Percentiles rank a stretch among this genome's conserved stretches.
phyloP scores from a whole-genome alignment of 2,113 vertebrate genomes.

The Drymodes brunneopygia region DNA sequence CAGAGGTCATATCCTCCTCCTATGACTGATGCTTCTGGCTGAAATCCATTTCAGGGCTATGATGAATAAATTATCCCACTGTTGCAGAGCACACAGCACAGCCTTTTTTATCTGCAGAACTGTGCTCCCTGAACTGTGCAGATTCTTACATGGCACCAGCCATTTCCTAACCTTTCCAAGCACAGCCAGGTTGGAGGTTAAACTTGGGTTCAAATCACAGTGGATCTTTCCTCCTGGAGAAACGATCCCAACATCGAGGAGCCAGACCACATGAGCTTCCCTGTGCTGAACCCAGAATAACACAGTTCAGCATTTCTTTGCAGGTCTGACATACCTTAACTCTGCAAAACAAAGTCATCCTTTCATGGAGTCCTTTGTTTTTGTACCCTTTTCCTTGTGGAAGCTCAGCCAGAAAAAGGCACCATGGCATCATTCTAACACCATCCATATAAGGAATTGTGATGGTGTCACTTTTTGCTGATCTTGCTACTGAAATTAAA shows the following conservation, averaged over 20 bases:
- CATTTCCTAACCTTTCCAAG: neutral
- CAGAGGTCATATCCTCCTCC: neutral
- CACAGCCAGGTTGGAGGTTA: neutral
- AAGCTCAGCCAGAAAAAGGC: neutral
- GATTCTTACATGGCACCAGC: neutral
- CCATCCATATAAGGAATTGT: neutral
- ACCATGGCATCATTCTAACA: neutral
- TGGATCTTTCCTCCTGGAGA: no score
- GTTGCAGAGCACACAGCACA: fast-evolving
- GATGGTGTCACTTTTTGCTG: neutral
- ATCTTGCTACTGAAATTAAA: neutral
- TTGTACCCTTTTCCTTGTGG: neutral
- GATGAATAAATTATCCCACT: neutral
- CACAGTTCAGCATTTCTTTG: neutral
- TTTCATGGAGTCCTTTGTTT: neutral
- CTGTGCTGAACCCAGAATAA: neutral
- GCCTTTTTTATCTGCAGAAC: neutral
- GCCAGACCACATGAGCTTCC: neutral
- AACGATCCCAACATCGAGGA: no score
- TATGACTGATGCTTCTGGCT: neutral
- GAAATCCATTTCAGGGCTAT: neutral
- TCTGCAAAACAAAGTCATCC: neutral
- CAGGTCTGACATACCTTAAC: neutral
- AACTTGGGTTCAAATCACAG: neutral
- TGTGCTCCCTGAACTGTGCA: neutral